These are phyloP conservation scores for Dasyprocta punctata DNA, from an alignment of 2,113 vertebrate species.

Conservation along the genomic window DNA sequence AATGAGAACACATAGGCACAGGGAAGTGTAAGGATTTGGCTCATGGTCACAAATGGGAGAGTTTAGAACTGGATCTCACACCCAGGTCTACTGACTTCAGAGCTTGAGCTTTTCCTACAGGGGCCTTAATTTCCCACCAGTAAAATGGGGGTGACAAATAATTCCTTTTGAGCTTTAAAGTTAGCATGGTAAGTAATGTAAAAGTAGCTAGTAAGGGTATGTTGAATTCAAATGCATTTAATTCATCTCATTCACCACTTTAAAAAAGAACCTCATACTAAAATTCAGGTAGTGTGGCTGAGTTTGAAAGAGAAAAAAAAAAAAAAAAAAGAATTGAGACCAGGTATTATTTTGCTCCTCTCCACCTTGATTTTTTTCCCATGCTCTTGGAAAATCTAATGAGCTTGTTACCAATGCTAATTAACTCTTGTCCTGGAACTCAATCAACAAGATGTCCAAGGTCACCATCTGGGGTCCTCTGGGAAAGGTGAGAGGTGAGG, in stretches of 20 bases:
- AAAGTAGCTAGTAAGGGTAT: not conserved
- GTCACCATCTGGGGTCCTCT: not conserved
- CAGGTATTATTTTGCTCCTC: slow-evolving; percentile 46
- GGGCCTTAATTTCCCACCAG: not conserved
- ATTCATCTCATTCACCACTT: not conserved
- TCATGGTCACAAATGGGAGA: not conserved
- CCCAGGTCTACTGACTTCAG: not conserved
- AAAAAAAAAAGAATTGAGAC: not conserved
- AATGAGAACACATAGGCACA: not conserved
- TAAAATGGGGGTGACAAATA: not conserved
- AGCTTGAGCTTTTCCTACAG: not conserved
- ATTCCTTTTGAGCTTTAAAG: not conserved
- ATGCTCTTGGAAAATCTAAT: slow-evolving; percentile 7
- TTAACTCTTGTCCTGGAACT: slow-evolving; percentile 67
- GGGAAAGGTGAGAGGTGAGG: not conserved
- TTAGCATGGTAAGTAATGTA: not conserved
- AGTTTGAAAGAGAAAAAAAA: not conserved
- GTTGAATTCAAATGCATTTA: not conserved
- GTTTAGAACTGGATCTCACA: not conserved
- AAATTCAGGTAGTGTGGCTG: slow-evolving; percentile 11
- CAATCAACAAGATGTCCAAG: not conserved
- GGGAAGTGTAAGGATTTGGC: not conserved
- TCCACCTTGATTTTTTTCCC: slow-evolving; percentile 22
- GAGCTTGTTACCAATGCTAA: slow-evolving; percentile 66
- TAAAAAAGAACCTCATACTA: not conserved